Conservation (phyloP, 2,113 vertebrate genomes). For the Marmota monax region DNA sequence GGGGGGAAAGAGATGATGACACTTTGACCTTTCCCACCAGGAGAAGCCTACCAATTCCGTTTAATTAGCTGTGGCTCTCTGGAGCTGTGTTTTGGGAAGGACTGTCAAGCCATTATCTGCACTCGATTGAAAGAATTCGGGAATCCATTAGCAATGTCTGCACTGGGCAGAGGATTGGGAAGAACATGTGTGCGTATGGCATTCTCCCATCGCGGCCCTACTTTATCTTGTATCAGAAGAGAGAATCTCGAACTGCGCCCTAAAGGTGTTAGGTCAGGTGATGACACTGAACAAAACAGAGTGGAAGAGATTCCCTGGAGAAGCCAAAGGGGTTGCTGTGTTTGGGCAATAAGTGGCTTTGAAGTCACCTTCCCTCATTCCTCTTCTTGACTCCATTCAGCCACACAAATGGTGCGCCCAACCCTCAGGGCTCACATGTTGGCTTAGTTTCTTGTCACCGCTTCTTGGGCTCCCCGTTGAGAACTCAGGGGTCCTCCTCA, state of each 20-base stretch:
- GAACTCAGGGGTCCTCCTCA: background rate
- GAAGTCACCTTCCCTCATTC: background rate
- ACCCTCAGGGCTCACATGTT: rapidly evolving
- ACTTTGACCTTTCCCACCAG: background rate
- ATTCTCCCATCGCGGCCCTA: background rate
- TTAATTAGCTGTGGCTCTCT: background rate
- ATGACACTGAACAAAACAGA: background rate
- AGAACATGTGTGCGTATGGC: rapidly evolving
- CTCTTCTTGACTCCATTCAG: background rate
- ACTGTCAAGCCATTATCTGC: background rate
- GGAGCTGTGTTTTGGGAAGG: background rate
- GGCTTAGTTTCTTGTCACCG: background rate
- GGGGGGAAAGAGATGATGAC: background rate
- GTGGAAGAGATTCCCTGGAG: background rate
- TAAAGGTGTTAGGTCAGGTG: background rate
- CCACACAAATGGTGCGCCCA: background rate
- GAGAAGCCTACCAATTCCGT: background rate
- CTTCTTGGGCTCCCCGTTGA: background rate
- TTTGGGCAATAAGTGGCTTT: background rate
- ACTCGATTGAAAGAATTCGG: background rate
- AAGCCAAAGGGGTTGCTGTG: background rate
- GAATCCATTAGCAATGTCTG: slow-evolving; percentile 69
- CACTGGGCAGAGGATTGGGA: background rate
- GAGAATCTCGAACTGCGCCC: background rate
- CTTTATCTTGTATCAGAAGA: background rate